Base-by-base conservation (phyloP, 2,888 invertebrate genomes). In the Scrobipalpa costella region DNA sequence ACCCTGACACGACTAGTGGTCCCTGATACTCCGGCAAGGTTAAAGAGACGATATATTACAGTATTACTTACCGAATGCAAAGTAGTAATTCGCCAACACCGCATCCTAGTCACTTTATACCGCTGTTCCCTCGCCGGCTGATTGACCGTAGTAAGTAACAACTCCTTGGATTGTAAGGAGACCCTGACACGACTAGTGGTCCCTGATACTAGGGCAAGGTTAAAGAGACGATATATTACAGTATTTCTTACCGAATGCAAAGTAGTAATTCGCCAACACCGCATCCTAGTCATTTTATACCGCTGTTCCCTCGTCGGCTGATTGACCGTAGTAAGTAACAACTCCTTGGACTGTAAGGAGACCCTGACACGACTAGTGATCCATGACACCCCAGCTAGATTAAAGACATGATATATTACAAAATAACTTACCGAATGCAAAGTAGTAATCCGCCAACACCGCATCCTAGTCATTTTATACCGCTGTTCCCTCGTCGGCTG, bases 31-130 rank as follows among this genome's bases (percentile, higher is more conserved):
- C 69, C 73, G 0, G 77, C 74, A n/a, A 88, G 68, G 66, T 84
- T 83, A 6, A 71, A 66, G 0, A 34, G 5, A 3, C 7, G 34
- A 11, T 47, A 47, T 47, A 7, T 15, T n/a, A 17, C 6, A 1
- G 47, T 47, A 6, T 1, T n/a, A 82, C 93, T 93, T 84, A 96
- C 95, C 72, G 91, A 90, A 80, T 96, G 95, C 73, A 95, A 92
- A 0, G 97, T 96, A 19, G 98, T 98, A 58, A 99, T 98, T 73
- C 99, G 93, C 99, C 99, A 99, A 77, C 98, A 98, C 65, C 98
- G 94, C 96, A 99, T 99, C 73, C 99, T 93, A 0, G 98, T 99
- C 44, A 99, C 98, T 85, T 97, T 97, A 84, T 98, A 99, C 75
- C 94, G 93, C 58, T 96, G 95, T 84, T 98, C 98, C 70, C 94